Base-by-base conservation (phyloP, 2,797 vertebrate genomes). In the Acanthis flammea region DNA sequence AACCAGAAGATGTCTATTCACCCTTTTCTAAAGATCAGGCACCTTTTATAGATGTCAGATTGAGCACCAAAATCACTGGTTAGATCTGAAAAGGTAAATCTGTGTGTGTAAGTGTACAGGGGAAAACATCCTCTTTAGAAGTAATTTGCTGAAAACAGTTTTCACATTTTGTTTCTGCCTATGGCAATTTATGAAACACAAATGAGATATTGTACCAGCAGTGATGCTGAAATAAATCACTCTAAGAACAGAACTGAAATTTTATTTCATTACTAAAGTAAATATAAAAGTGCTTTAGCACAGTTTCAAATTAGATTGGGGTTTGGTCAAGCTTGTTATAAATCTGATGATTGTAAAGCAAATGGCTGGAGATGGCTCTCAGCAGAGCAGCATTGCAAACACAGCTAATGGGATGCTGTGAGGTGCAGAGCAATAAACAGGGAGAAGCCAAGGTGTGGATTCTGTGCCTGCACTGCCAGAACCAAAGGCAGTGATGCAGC, bases 201-300 rank as follows among this genome's bases (percentile, higher is more conserved):
- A 96, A 96, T 94, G 94, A 96, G 94, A 94, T 95, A 91, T 51
- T 91, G 82, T 95, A 94, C 72, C 82, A 68, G 75, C 53, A 80
- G 82, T 1, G 2, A 88, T 54, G 79, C 72, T 77, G 90, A 94
- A 94, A 95, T 96, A 96, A 96, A 96, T 96, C 93, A 94, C 76
- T 84, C 79, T 88, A 90, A 96, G 94, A 95, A 92, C 91, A 96
- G 94, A 90, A 77, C 82, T 84, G 91, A 92, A 61, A 81, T 94
- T 96, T 96, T 96, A 95, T 96, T 96, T 96, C 95, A 90, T 96
- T 95, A 95, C 90, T 95, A 96, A 94, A 96, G 95, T 95, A 96
- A 96, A 96, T 94, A 94, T 83, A 77, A 92, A 94, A 96, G 88
- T 94, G 76, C 85, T 96, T 94, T 90, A 95, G 85, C 91, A 90